Conservation (phyloP, 2,113 vertebrate genomes). For the Pluvianellus socialis region DNA sequence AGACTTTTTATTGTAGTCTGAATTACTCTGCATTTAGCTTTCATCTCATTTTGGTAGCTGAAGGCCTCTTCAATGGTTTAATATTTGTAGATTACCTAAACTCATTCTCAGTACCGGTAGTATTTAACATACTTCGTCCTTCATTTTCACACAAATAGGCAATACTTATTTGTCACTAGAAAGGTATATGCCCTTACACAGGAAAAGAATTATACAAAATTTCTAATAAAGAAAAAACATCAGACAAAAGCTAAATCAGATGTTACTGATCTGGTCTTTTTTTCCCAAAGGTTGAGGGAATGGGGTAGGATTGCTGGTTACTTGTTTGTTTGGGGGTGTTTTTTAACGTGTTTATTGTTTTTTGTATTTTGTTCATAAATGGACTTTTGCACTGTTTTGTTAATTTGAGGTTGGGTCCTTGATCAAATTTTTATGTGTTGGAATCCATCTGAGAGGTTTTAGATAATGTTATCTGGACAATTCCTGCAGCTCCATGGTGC, state of each 20-base stretch:
- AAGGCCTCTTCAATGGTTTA: not conserved
- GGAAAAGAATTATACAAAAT: not conserved
- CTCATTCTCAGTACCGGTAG: not conserved
- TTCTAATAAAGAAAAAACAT: not conserved
- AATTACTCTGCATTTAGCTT: not conserved
- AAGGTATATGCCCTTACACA: not conserved
- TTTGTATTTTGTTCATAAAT: not conserved
- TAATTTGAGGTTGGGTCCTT: not conserved
- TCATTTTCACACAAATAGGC: not conserved
- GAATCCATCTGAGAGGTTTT: not conserved
- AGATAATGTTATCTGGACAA: not conserved
- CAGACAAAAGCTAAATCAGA: not conserved
- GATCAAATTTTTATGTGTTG: not conserved
- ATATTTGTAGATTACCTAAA: not conserved
- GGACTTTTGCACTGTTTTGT: not conserved
- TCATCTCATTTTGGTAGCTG: not conserved
- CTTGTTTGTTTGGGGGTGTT: not conserved
- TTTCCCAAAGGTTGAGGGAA: accelerated
- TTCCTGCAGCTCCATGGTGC: not conserved
- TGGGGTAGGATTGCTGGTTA: not conserved
- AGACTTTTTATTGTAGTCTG: not conserved
- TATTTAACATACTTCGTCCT: not conserved
- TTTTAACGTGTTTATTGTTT: not conserved
- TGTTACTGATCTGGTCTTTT: not conserved
- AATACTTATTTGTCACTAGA: not conserved